Conservation (phyloP, 2,888 invertebrate genomes). For the Plemyria rubiginata region DNA sequence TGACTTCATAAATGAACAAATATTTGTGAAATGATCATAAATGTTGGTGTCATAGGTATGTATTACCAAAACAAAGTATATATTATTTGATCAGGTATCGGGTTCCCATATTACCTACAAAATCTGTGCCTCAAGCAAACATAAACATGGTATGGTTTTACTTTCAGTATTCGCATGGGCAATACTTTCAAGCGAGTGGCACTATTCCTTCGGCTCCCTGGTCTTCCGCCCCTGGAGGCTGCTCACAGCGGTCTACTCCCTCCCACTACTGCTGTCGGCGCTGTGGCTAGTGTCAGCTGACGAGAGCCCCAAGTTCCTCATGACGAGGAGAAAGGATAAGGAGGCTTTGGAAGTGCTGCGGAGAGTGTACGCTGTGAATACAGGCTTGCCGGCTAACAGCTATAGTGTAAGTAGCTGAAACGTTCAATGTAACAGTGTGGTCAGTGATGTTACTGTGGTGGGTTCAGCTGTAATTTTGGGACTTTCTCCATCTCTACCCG, state of each 20-base stretch:
- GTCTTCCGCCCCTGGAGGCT: slow-evolving; percentile 89
- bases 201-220: slow-evolving; percentile 59
- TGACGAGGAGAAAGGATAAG: slow-evolving; percentile 85
- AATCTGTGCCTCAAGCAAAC: too few relatives aligned
- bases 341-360: slow-evolving; percentile 81
- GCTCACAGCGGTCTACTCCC: slow-evolving; percentile 86
- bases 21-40: too few relatives aligned
- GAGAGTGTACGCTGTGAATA: slow-evolving; percentile 64
- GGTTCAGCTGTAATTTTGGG: too few relatives aligned
- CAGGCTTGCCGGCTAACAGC: slow-evolving; percentile 53
- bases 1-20: too few relatives aligned
- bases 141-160: neutral
- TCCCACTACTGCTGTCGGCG: slow-evolving; percentile 83
- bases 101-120: too few relatives aligned
- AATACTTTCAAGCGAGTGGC: slow-evolving; percentile 84
- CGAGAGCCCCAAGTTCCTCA: slow-evolving; percentile 92
- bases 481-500: too few relatives aligned
- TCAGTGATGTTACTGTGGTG: too few relatives aligned
- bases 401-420: slow-evolving; percentile 59
- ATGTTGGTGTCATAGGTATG: too few relatives aligned
- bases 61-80: too few relatives aligned
- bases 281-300: slow-evolving; percentile 74
- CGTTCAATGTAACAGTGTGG: too few relatives aligned
- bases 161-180: slow-evolving; percentile 87
- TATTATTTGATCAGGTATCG: too few relatives aligned